phyloP scores from a whole-genome alignment of 2,797 vertebrate genomes.

The Channallabes apus region DNA sequence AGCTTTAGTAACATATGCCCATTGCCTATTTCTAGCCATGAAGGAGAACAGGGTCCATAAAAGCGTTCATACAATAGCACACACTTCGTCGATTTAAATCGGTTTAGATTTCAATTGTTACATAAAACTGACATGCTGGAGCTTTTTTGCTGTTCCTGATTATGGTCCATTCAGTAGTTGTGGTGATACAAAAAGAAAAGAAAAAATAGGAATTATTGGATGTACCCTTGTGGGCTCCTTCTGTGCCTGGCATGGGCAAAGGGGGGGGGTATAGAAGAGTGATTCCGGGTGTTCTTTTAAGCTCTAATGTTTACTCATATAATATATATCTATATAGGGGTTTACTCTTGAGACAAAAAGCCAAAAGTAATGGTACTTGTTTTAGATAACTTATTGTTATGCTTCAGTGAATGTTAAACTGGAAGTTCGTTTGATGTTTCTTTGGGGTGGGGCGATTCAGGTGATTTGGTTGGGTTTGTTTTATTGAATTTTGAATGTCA shows the following conservation, averaged over 20 bases:
- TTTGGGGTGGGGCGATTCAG: slow-evolving; percentile 51
- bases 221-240: slow-evolving; percentile 1
- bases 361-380: slow-evolving; percentile 81
- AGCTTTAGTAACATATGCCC: slow-evolving; percentile 41
- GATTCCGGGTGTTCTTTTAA: slow-evolving; percentile 66
- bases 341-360: slow-evolving; percentile 68
- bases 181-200: not conserved
- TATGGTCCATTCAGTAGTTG: not conserved
- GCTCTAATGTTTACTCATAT: slow-evolving; percentile 54
- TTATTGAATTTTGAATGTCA: slow-evolving; percentile 70
- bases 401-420: slow-evolving; percentile 81
- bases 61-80: slow-evolving; percentile 28
- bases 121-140: slow-evolving; percentile 20
- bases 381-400: slow-evolving; percentile 72
- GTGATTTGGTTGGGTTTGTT: slow-evolving; percentile 65
- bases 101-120: slow-evolving; percentile 9
- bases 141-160: slow-evolving; percentile 13
- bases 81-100: slow-evolving; percentile 2
- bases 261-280: slow-evolving; percentile 22
- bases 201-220: slow-evolving; percentile 8
- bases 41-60: slow-evolving; percentile 38
- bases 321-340: slow-evolving; percentile 56
- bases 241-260: slow-evolving; percentile 31
- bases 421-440: slow-evolving; percentile 72
- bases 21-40: slow-evolving; percentile 32